A percentile compares a stretch with the other conserved stretches of the same genome.
These are phyloP conservation scores for Petrolisthes manimaculis DNA, from an alignment of 2,888 invertebrate species.

Conservation along the genomic window DNA sequence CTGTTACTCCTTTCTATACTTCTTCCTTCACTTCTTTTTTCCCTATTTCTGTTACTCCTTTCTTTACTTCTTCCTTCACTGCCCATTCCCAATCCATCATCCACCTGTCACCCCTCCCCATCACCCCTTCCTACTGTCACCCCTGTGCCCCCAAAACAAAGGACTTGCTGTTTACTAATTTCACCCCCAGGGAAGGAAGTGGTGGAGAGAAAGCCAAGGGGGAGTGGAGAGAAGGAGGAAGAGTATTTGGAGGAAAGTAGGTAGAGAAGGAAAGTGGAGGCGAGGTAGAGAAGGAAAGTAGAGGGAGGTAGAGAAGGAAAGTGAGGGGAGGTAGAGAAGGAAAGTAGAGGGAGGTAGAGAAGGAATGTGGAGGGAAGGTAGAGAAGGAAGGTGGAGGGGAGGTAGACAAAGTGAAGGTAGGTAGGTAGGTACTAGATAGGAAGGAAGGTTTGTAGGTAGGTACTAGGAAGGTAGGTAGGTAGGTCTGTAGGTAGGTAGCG, in stretches of 20 bases:
- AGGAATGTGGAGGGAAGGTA: background rate
- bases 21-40: background rate
- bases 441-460: too few species aligned
- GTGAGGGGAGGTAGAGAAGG: background rate
- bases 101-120: too few species aligned
- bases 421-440: background rate
- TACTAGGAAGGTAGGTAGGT: background rate
- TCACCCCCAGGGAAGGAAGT: background rate
- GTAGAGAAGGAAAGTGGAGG: background rate
- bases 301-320: background rate
- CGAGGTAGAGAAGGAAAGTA: background rate
- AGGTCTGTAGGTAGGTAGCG: background rate
- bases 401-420: background rate
- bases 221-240: background rate
- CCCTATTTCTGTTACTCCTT: background rate
- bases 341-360: constrained; percentile 10
- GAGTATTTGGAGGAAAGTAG: too few species aligned
- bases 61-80: background rate
- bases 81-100: background rate
- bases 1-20: background rate
- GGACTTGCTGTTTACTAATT: background rate
- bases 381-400: background rate
- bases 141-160: background rate
- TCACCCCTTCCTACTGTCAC: too few species aligned
- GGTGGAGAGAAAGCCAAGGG: too few species aligned